phyloP scores from a whole-genome alignment of 2,797 vertebrate species.

The Vultur gryphus region DNA sequence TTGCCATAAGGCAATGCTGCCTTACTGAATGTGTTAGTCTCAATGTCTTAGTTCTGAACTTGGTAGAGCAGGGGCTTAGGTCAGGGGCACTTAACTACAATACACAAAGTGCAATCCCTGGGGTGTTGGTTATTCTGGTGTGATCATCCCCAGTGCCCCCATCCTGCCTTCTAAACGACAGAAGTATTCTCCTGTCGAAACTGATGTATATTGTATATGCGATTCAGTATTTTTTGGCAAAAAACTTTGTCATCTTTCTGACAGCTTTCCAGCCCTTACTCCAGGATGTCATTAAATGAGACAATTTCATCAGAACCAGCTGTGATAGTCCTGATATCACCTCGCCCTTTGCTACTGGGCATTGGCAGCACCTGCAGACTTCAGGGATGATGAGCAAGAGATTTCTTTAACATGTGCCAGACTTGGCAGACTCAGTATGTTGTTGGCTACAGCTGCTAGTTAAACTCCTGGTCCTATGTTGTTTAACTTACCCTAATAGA shows the following conservation, averaged over 20 bases:
- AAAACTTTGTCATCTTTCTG: neutral
- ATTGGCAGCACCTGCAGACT: neutral
- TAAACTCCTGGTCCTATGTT: neutral
- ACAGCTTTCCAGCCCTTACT: neutral
- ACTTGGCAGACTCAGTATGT: neutral
- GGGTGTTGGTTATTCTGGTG: neutral
- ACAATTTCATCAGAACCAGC: neutral
- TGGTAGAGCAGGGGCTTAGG: neutral
- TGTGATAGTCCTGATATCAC: neutral
- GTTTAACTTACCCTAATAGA: neutral
- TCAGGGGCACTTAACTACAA: neutral
- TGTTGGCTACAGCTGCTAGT: neutral
- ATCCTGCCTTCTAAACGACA: neutral
- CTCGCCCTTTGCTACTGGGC: neutral
- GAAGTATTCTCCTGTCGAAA: neutral
- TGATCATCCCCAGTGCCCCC: accelerated
- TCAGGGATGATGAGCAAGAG: neutral
- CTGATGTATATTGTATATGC: neutral
- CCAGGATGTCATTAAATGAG: neutral
- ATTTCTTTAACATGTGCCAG: neutral
- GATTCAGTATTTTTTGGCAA: neutral
- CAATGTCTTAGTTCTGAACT: neutral
- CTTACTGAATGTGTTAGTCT: neutral
- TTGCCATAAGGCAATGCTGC: neutral
- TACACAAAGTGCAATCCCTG: neutral